phyloP scores from a whole-genome alignment of 1,140 invertebrate species.

The Zaprionus africanus region DNA sequence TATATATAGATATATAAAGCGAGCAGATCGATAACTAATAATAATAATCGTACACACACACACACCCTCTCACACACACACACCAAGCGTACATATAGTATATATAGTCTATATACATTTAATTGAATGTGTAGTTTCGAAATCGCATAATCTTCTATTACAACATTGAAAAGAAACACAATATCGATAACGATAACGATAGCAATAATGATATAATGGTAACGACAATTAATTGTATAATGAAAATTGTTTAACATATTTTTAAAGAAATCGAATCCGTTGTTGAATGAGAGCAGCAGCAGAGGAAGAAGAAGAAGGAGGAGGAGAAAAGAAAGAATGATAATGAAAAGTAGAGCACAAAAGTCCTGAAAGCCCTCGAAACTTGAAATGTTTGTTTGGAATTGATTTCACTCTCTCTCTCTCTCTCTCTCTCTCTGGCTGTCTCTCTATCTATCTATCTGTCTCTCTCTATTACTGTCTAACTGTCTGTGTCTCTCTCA shows the following conservation, averaged over 20 bases:
- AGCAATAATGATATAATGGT: background rate
- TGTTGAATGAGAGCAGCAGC: conserved; percentile 14
- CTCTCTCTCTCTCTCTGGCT: conserved; percentile 1
- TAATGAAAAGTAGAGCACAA: conserved; percentile 26
- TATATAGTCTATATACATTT: conserved; percentile 30
- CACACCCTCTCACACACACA: conserved; percentile 14
- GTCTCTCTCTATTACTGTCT: background rate
- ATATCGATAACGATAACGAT: conserved; percentile 8
- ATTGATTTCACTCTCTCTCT: conserved; percentile 33
- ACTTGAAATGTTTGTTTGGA: conserved; percentile 40
- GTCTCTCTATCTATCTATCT: conserved; percentile 9
- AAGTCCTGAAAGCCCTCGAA: conserved; percentile 32
- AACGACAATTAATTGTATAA: conserved; percentile 1
- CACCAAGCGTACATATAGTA: conserved; percentile 17
- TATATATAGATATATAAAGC: conserved; percentile 11
- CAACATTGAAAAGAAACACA: conserved; percentile 24
- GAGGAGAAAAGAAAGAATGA: background rate
- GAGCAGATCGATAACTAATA: conserved; percentile 20
- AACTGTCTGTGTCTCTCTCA: conserved; percentile 3
- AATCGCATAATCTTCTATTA: conserved; percentile 47
- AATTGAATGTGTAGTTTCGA: conserved; percentile 53
- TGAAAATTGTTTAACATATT: conserved; percentile 12
- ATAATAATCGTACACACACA: conserved; percentile 13
- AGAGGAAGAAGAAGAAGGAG: background rate
- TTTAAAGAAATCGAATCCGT: conserved; percentile 26